These are phyloP conservation scores for Chiroxiphia lanceolata DNA, from an alignment of 2,797 vertebrate species.

Conservation along the genomic window DNA sequence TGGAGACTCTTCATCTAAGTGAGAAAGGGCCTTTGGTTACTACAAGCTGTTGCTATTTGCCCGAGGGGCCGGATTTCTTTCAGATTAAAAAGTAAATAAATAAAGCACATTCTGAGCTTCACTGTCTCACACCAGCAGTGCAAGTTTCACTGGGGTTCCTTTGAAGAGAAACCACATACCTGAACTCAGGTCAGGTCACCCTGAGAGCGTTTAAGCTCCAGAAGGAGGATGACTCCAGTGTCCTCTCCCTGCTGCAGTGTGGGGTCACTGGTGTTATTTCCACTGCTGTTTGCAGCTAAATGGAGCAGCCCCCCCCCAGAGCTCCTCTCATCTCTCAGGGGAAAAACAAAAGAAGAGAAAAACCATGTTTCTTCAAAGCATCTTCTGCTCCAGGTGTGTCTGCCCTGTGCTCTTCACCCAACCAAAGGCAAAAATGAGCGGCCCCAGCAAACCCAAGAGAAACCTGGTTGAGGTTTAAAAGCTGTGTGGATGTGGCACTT, in stretches of 20 bases:
- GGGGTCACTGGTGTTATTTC: accelerated
- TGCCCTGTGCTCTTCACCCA: not conserved
- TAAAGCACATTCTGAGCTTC: not conserved
- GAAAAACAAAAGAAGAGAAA: not conserved
- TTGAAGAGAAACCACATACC: not conserved
- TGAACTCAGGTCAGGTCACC: not conserved
- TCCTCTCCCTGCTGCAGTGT: not conserved
- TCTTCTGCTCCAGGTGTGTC: not conserved
- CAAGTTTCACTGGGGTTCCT: not conserved
- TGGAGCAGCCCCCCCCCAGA: not conserved
- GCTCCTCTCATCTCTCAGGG: not conserved
- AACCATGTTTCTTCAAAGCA: not conserved
- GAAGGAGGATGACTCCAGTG: not conserved
- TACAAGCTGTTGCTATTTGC: not conserved
- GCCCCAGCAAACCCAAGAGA: accelerated
- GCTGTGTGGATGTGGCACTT: not conserved
- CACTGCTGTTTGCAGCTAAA: not conserved
- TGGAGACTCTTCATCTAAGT: accelerated
- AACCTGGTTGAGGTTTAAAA: not conserved
- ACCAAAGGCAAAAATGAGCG: not conserved
- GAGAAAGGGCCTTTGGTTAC: not conserved
- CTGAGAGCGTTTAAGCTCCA: not conserved
- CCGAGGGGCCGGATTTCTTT: not conserved
- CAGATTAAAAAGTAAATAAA: not conserved
- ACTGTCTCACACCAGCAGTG: not conserved